These are phyloP conservation scores for Gambusia affinis DNA, from an alignment of 2,113 vertebrate genomes.

Conservation along the genomic window DNA sequence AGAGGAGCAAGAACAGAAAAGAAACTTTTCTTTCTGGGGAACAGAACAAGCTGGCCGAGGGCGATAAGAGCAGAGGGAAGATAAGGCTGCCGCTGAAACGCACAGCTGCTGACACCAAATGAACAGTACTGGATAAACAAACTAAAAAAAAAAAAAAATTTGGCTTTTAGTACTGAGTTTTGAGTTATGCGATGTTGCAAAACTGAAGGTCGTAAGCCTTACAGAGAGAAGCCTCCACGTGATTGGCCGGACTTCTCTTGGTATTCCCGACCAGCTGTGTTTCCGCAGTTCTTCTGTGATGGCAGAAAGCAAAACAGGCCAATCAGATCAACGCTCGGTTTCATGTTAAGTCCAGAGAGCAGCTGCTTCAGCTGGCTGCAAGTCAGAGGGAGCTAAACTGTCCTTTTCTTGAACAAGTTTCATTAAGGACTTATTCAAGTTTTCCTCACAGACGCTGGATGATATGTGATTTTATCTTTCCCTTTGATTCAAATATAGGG, in stretches of 20 bases:
- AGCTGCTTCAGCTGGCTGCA: background rate
- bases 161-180: no score
- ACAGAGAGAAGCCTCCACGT: constrained; percentile 98
- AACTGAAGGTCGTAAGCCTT: constrained; percentile 46
- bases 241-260: constrained; percentile 92
- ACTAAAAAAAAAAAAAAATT: background rate
- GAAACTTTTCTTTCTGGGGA: background rate
- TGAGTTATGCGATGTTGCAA: background rate
- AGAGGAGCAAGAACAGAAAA: constrained; percentile 2
- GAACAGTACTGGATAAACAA: no score
- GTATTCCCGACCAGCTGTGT: constrained; percentile 98
- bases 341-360: background rate
- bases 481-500: no score
- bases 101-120: no score
- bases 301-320: constrained; percentile 9
- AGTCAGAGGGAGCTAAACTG: background rate
- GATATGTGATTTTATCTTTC: no score
- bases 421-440: background rate
- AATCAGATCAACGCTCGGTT: no score
- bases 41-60: constrained; percentile 7
- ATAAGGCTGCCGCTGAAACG: background rate
- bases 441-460: background rate
- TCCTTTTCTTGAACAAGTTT: background rate
- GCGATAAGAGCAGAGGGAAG: constrained; percentile 17
- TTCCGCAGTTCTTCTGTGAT: constrained; percentile 93